Evolutionary conservation across 2,797 vertebrate genomes (phyloP).

Genomic region (Spinibarbus caldwelli): DNA sequence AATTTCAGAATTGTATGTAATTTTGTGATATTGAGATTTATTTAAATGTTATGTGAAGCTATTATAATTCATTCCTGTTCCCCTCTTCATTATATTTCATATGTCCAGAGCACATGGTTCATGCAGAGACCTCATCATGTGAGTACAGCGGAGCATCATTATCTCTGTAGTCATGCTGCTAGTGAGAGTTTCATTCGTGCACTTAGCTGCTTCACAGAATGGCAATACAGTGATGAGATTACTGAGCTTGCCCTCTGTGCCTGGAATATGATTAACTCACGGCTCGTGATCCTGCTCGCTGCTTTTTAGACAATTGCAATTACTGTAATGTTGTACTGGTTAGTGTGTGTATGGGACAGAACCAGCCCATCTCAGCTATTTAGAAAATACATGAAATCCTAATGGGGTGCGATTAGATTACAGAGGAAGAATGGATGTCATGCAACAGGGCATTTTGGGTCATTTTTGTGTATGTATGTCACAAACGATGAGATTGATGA

Average conservation of each 20-base stretch:
- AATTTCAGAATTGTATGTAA: neutral
- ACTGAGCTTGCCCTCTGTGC: conserved; percentile 51
- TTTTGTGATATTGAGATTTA: neutral
- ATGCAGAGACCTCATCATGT: conserved; percentile 5
- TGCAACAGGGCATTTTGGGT: conserved; percentile 62
- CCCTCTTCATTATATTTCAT: neutral
- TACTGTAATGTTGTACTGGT: conserved; percentile 72
- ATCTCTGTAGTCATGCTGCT: conserved; percentile 4
- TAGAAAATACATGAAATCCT: conserved; percentile 68
- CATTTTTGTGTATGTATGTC: conserved; percentile 38
- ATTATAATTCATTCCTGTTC: neutral
- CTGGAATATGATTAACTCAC: conserved; percentile 37
- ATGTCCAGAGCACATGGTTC: neutral
- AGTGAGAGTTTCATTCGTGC: conserved; percentile 26
- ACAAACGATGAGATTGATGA: conserved; percentile 44
- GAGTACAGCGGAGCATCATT: conserved; percentile 23
- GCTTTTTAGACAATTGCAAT: conserved; percentile 73
- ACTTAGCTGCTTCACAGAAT: conserved; percentile 57
- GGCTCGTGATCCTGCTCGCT: conserved; percentile 60
- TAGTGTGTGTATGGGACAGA: conserved; percentile 50
- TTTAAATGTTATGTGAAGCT: neutral
- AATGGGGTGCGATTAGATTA: conserved; percentile 58
- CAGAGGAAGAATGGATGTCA: conserved; percentile 68
- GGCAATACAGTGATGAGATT: conserved; percentile 65
- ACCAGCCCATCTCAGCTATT: conserved; percentile 54